A percentile compares a stretch with the other conserved stretches of the same genome.
phyloP scores from a whole-genome alignment of 2,113 vertebrate genomes.

The Formicarius rufipectus region DNA sequence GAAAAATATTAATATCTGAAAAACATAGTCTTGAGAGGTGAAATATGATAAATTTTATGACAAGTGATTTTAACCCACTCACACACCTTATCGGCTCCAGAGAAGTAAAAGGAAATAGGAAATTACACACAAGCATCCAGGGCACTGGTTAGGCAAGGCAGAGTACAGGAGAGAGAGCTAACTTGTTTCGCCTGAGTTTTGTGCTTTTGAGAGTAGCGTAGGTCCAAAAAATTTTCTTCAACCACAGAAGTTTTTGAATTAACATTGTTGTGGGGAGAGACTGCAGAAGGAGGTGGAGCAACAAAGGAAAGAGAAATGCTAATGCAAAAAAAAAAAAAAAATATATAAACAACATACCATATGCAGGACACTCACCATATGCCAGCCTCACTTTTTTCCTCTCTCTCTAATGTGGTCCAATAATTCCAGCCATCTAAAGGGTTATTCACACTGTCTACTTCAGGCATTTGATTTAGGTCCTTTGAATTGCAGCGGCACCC shows the following conservation, averaged over 20 bases:
- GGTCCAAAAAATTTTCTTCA: background rate
- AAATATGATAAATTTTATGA: background rate
- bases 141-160: background rate
- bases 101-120: background rate
- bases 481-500: conserved; percentile 3
- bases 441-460: conserved; percentile 30
- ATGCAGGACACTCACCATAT: conserved; percentile 52
- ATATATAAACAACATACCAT: conserved; percentile 56
- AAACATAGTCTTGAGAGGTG: background rate
- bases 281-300: conserved; percentile 35
- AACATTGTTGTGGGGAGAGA: background rate
- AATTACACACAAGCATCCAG: background rate
- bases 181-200: background rate
- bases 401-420: conserved; percentile 30
- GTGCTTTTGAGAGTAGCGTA: background rate
- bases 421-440: conserved; percentile 33
- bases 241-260: conserved; percentile 14
- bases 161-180: background rate
- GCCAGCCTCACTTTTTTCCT: conserved; percentile 44
- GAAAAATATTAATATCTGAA: background rate
- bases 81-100: background rate
- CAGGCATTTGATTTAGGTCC: conserved; percentile 22
- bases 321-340: conserved; percentile 45
- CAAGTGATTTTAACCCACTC: background rate
- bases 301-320: conserved; percentile 55